Base-by-base conservation (phyloP, 2,888 invertebrate genomes). In the Agrochola lychnidis region DNA sequence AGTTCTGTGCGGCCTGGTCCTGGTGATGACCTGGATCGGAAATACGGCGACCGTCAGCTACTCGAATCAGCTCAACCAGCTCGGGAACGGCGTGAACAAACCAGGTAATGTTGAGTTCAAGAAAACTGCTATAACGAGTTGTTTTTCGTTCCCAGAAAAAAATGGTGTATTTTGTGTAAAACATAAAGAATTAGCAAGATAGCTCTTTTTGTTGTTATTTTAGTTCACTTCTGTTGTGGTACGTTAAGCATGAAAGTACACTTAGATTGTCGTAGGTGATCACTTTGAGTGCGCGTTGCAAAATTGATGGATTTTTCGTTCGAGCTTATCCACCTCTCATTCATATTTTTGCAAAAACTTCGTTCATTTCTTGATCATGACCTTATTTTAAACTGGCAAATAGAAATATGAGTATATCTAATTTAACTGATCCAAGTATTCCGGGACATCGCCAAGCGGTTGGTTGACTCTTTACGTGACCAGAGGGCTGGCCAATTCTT, bases 21-120 rank as follows among this genome's bases (percentile, higher is more conserved):
- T 96, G 45, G 84, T 95, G 88, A 91, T 94, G 91, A 90, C 92
- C 75, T 96, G 94, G 91, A 92, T 96, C 53, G 94, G 91, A 22
- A 90, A 93, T 76, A 93, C 94, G 45, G 92, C 92, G 73, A 94
- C 96, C 0, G 95, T 94, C 78, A 84, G 82, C 71, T 95, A 92
- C 84, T 85, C 94, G 69, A 92, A 91, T 79, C 90, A 86, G 70
- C 88, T 94, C 80, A 92, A 91, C 81, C 91, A 86, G 72, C 85
- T 93, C 79, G 93, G 91, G 53, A 96, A 96, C 83, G 83, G 95
- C 73, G 69, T 86, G 66, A 78, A 71, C 22, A 88, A 94, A 95
- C 92, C 94, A 95, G 95, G 95, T 94, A 94, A 93, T 48, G 73
- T 72, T n/a, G 10, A 25, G 4, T 14, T 57, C 16, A 22, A 10